Evolutionary conservation across 2,797 vertebrate species (phyloP), one percentile per base, ranked within the genome.

Genomic region (Cheirogaleus major): DNA sequence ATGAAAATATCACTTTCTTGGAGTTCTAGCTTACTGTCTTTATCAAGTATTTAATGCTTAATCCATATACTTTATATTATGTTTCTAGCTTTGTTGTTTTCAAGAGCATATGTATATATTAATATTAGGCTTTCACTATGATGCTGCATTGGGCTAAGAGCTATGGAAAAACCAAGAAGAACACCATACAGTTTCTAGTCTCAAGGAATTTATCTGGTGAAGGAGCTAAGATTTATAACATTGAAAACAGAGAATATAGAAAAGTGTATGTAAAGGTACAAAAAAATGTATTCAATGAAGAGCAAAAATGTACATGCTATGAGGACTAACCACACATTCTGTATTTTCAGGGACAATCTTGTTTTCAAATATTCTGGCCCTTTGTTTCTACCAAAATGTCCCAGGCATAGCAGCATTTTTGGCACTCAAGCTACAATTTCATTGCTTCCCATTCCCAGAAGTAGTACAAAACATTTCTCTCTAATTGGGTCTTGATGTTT

Each of bases 391-490:
- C 86, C 32, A 50, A 57, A 67, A 70, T 32, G 84, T 32, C 23
- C 22, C 50, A 95, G 48, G 43, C 27, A 59, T 41, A 88, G 87
- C 50, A 67, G 22, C 4, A 78, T 45, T 93, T 94, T 94, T 84
- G 55, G 48, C 85, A 93, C 13, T 78, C 8, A 43, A 90, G 27
- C 15, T 91, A 35, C n/a, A 50, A 32, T 94, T 81, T 88, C 35
- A 50, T 89, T 89, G 70, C 50, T 95, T 72, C 72, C 27, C 35
- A 30, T 43, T 81, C 87, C 63, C 80, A 92, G 59, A 92, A 94
- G 75, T 35, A 78, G 50, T 55, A 79, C 10, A 48, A 95, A 95
- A 90, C 84, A 87, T 81, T 95, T 93, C 65, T 70, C 35, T 96
- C 82, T 65, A 70, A 83, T n/a, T 80, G 30, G 38, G 13, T 80